Percentiles rank a stretch among this genome's conserved stretches.
Conservation (phyloP, 2,888 invertebrate species). For the Abrostola triplasia region DNA sequence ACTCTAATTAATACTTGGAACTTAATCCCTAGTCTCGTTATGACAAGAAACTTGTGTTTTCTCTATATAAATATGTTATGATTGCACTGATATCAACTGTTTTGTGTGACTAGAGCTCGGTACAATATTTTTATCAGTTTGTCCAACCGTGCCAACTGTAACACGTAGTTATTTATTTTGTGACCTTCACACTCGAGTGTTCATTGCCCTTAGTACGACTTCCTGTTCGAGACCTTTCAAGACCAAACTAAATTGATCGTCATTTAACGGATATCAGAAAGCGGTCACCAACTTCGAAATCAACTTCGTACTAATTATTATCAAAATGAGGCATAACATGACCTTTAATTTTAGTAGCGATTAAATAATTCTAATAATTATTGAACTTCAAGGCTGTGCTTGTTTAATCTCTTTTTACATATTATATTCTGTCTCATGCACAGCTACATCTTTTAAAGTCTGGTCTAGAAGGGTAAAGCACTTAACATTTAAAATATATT, state of each 20-base stretch:
- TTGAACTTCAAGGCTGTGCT: background rate
- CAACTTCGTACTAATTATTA: constrained; percentile 13
- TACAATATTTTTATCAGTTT: constrained; percentile 44
- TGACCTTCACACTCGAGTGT: constrained; percentile 74
- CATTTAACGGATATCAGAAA: constrained; percentile 61
- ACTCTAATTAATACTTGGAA: constrained; percentile 4
- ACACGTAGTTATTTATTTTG: constrained; percentile 60
- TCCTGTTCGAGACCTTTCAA: constrained; percentile 71
- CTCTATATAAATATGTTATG: constrained; percentile 13
- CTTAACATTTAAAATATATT: too few species aligned
- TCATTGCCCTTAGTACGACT: constrained; percentile 76
- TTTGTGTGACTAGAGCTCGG: constrained; percentile 18
- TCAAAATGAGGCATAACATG: constrained; percentile 4
- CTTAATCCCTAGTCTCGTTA: constrained; percentile 25
- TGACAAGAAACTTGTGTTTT: constrained; percentile 31
- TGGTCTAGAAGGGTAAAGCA: background rate
- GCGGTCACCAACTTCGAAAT: constrained; percentile 32
- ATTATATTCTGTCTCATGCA: background rate
- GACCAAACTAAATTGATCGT: constrained; percentile 62
- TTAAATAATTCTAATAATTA: background rate
- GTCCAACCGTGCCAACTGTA: constrained; percentile 41
- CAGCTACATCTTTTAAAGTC: background rate
- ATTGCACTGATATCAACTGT: constrained; percentile 7
- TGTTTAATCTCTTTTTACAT: too few species aligned
- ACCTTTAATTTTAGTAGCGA: constrained; percentile 14